These are phyloP conservation scores for Saccostrea echinata DNA, from an alignment of 1,140 invertebrate species.

Conservation along the genomic window DNA sequence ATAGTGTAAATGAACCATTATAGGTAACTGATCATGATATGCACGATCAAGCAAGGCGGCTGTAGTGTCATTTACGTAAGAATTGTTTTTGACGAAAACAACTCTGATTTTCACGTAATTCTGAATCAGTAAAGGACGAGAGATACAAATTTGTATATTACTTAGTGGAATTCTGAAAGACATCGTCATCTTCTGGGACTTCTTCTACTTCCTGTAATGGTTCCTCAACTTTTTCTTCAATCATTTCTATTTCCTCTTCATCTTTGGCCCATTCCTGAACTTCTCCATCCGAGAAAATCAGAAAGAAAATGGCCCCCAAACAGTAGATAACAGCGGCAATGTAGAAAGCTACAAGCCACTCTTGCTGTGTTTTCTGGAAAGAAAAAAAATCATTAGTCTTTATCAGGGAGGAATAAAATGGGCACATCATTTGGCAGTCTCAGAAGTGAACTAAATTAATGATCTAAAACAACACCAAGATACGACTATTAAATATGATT, in stretches of 20 bases:
- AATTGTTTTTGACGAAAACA: too few relatives aligned
- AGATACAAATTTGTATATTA: background rate
- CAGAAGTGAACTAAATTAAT: background rate
- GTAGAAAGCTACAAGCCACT: conserved; percentile 71
- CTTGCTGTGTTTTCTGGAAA: conserved; percentile 65
- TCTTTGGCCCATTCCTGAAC: conserved; percentile 62
- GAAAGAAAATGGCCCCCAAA: conserved; percentile 66
- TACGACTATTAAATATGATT: too few relatives aligned
- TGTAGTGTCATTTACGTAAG: too few relatives aligned
- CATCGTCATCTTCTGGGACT: conserved; percentile 26
- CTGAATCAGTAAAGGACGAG: background rate
- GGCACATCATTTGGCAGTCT: background rate
- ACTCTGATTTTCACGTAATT: too few relatives aligned
- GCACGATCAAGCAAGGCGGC: too few relatives aligned
- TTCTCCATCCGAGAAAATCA: conserved; percentile 63
- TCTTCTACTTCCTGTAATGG: background rate
- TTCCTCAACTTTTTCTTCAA: conserved; percentile 33
- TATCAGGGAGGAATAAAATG: background rate
- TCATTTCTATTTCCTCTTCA: conserved; percentile 24
- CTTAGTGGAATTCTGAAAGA: background rate
- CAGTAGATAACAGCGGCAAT: conserved; percentile 66
- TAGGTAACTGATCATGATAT: too few relatives aligned
- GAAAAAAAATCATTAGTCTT: background rate
- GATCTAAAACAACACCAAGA: too few relatives aligned
- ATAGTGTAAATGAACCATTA: too few relatives aligned